Evolutionary conservation across 2,113 vertebrate species (phyloP).

Genomic region (Paralichthys olivaceus): DNA sequence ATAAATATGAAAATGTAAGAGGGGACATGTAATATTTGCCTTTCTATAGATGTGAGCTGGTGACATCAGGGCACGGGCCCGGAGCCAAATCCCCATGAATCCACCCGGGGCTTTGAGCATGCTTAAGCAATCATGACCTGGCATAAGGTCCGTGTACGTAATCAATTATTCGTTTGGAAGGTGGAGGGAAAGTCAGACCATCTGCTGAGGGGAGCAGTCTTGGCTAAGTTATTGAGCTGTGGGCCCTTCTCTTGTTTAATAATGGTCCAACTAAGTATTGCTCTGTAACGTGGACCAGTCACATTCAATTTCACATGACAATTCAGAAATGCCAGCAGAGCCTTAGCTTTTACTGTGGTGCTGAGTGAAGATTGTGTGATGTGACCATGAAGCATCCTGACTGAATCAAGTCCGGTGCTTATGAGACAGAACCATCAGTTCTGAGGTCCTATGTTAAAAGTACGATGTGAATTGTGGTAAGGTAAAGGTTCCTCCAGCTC

Average conservation of each 20-base stretch:
- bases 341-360: not conserved
- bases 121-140: constrained; percentile 75
- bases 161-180: constrained; percentile 75
- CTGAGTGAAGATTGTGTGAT: not conserved
- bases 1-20: constrained; percentile 15
- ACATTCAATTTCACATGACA: constrained; percentile 30
- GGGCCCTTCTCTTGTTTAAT: constrained; percentile 53
- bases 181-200: constrained; percentile 56
- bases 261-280: constrained; percentile 43
- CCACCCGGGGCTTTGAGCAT: constrained; percentile 58
- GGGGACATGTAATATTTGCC: constrained; percentile 17
- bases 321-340: constrained; percentile 27
- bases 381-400: not conserved
- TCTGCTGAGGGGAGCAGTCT: constrained; percentile 75
- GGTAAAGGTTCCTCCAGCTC: too few species aligned
- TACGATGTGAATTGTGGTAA: too few species aligned
- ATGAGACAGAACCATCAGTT: too few species aligned
- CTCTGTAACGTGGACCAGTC: constrained; percentile 33
- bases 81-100: constrained; percentile 39
- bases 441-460: too few species aligned
- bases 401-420: too few species aligned
- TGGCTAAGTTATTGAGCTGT: constrained; percentile 70
- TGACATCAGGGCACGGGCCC: constrained; percentile 28
- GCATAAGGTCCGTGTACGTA: constrained; percentile 72
- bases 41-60: constrained; percentile 23